A percentile compares a stretch with the other conserved stretches of the same genome.
These are phyloP conservation scores for Callaeas wilsoni DNA, from an alignment of 2,113 vertebrate genomes.

Conservation along the genomic window DNA sequence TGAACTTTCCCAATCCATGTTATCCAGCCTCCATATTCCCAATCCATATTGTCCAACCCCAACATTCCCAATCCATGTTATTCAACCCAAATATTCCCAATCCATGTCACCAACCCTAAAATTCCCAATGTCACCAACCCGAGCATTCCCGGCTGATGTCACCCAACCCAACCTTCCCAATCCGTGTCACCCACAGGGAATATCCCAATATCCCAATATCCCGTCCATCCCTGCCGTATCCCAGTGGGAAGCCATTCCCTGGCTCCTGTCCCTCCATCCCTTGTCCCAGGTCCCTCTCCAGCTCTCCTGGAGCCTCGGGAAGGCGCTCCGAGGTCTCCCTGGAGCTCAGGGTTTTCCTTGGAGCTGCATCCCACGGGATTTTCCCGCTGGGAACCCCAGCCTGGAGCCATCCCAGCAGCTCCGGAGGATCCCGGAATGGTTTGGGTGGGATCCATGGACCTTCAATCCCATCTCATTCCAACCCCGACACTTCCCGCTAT, in stretches of 20 bases:
- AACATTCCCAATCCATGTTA: not conserved
- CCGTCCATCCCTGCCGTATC: not conserved
- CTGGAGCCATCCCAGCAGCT: no score
- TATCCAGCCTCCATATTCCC: no score
- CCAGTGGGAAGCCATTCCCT: not conserved
- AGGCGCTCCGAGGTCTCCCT: not conserved
- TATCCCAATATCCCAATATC: not conserved
- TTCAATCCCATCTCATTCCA: no score
- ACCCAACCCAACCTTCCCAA: not conserved
- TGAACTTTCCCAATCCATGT: not conserved
- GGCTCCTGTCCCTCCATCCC: not conserved
- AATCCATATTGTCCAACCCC: no score
- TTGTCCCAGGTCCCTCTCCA: not conserved
- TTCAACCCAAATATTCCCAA: not conserved
- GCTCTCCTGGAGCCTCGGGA: not conserved
- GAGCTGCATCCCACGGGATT: accelerated
- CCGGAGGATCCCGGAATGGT: no score
- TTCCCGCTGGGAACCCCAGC: not conserved
- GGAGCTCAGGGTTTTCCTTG: no score
- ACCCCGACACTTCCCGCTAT: no score
- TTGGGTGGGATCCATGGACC: no score
- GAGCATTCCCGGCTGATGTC: not conserved
- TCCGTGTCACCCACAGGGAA: no score
- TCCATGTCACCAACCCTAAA: not conserved
- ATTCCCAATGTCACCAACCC: not conserved